These are phyloP conservation scores for Anoura caudifer DNA, from an alignment of 2,113 vertebrate genomes.

Conservation along the genomic window DNA sequence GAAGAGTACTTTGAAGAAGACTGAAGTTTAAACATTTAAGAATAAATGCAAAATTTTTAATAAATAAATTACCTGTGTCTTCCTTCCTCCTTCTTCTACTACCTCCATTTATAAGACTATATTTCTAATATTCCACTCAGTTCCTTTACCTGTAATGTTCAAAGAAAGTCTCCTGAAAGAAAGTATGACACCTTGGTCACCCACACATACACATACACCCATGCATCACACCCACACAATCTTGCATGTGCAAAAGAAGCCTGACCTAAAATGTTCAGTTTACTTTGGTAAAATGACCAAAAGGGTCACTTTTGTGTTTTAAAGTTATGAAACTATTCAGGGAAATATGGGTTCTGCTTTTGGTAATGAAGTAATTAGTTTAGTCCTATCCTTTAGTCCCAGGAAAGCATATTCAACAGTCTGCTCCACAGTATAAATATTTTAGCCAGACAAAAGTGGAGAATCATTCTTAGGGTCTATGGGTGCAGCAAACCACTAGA, in stretches of 20 bases:
- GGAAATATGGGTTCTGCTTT: not conserved
- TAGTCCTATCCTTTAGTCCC: not conserved
- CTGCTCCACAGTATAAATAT: not conserved
- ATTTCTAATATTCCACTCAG: not conserved
- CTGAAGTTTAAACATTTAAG: no score
- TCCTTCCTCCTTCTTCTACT: not conserved
- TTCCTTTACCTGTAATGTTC: not conserved
- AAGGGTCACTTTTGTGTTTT: not conserved
- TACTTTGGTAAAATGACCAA: not conserved
- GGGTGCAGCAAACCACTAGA: not conserved
- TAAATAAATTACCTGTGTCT: not conserved
- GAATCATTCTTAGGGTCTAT: not conserved
- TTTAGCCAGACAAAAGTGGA: not conserved
- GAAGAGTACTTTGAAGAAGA: no score
- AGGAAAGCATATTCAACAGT: not conserved
- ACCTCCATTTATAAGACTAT: not conserved
- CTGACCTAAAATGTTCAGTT: not conserved
- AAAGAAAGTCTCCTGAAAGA: not conserved
- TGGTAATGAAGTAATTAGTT: not conserved
- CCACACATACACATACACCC: no score
- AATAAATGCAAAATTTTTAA: not conserved
- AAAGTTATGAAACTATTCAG: not conserved
- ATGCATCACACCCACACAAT: fast-evolving
- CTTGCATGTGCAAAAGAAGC: not conserved
- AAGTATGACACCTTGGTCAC: not conserved